phyloP scores from a whole-genome alignment of 2,797 vertebrate species.

The Emys orbicularis region DNA sequence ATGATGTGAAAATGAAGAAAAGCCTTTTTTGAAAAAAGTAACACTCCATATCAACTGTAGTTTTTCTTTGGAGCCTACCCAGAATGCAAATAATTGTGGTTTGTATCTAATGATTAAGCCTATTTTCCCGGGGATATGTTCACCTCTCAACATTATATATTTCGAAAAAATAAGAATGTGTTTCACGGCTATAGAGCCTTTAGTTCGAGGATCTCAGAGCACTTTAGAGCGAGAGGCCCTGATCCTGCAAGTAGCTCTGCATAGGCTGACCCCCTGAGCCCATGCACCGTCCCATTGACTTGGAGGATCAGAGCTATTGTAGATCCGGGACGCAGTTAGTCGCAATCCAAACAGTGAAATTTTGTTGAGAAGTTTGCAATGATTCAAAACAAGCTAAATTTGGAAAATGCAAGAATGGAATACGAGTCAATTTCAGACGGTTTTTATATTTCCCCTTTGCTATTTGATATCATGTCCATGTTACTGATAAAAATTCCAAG shows the following conservation, averaged over 20 bases:
- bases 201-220: accelerated
- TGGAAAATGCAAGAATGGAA: accelerated
- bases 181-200: accelerated
- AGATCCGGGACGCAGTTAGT: accelerated
- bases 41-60: accelerated
- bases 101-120: accelerated
- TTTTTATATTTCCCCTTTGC: background rate
- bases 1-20: background rate
- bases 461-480: accelerated
- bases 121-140: accelerated
- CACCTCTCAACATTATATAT: background rate
- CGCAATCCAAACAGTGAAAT: accelerated
- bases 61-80: background rate
- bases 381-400: too few species aligned
- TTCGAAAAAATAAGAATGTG: background rate
- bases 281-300: accelerated
- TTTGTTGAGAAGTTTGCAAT: accelerated
- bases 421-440: accelerated
- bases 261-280: accelerated
- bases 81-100: accelerated
- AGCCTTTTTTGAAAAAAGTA: background rate
- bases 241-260: background rate
- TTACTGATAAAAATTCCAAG: background rate
- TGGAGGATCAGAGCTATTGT: accelerated
- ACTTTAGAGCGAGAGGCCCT: accelerated